Conservation (phyloP, 2,113 vertebrate species). For the Ptilorrhoa leucosticta region DNA sequence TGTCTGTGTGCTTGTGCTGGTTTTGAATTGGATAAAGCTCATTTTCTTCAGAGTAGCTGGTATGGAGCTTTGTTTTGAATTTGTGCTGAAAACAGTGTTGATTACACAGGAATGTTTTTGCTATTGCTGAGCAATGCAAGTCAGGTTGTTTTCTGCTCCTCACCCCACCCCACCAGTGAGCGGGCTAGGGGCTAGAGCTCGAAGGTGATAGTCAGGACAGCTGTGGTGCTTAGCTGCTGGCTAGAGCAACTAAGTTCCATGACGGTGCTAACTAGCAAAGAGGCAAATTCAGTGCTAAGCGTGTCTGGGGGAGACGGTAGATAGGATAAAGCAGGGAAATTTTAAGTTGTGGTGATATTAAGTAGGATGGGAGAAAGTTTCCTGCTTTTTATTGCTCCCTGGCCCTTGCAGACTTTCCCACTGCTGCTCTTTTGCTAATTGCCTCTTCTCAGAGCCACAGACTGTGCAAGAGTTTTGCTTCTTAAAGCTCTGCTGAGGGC, state of each 20-base stretch:
- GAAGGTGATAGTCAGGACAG: not conserved
- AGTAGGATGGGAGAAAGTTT: not conserved
- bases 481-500: not conserved
- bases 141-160: not conserved
- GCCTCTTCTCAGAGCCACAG: not conserved
- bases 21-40: not conserved
- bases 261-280: not conserved
- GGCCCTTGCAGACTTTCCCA: not conserved
- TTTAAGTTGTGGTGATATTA: not conserved
- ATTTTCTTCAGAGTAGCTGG: not conserved
- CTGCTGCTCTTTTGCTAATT: not conserved
- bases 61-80: not conserved
- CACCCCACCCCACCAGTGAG: rapidly evolving
- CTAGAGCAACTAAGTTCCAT: not conserved
- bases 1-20: not conserved
- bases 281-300: not conserved
- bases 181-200: not conserved
- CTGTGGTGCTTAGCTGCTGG: not conserved
- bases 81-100: not conserved
- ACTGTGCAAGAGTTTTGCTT: not conserved
- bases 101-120: not conserved
- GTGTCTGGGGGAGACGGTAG: rapidly evolving
- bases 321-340: not conserved
- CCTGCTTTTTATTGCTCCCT: not conserved
- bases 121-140: not conserved